Evolutionary conservation across 1,140 invertebrate species (phyloP), one percentile per base, ranked within the genome.

Genomic region (Conus betulinus): DNA sequence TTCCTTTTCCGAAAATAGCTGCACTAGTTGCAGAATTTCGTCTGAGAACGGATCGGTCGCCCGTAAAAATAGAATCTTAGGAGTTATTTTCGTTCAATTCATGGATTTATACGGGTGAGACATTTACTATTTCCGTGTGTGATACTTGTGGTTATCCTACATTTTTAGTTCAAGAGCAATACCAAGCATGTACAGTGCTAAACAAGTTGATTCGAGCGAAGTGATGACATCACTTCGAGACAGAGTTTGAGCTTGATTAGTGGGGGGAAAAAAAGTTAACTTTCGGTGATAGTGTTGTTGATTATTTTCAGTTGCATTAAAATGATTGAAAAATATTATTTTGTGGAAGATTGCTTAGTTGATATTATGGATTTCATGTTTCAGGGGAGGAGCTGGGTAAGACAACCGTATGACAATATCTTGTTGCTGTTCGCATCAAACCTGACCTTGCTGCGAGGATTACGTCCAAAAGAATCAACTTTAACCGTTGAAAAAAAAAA

Each of bases 71-170:
- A 91, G 91, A 89, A 91, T 86, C 63, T 76, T 91, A 39, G 86
- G 87, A 91, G 91, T 90, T 91, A 91, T 91, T 91, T 91, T 91
- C 52, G 91, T 91, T 91, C 91, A 91, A 90, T 91, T 90, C 89
- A 90, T 91, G 91, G 91, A 91, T 91, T 91, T 89, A 90, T 89
- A 87, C 86, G 88, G 91, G 89, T 90, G 91, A 91, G 89, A 89
- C 86, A 82, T 81, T 89, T 90, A 89, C 84, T 85, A 83, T 91
- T 89, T 88, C 89, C 71, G 88, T 81, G 76, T 89, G 78, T 91
- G 67, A 87, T 87, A 57, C 53, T 78, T 63, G n/a, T 84, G 27
- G 57, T 84, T 84, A 84, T 63, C 82, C 82, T 27, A 84, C 25
- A 60, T 67, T 60, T 63, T 60, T 84, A 67, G 55, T 20, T 13